Base-by-base conservation (phyloP, 2,888 invertebrate genomes). In the Zaprionus obscuricornis region DNA sequence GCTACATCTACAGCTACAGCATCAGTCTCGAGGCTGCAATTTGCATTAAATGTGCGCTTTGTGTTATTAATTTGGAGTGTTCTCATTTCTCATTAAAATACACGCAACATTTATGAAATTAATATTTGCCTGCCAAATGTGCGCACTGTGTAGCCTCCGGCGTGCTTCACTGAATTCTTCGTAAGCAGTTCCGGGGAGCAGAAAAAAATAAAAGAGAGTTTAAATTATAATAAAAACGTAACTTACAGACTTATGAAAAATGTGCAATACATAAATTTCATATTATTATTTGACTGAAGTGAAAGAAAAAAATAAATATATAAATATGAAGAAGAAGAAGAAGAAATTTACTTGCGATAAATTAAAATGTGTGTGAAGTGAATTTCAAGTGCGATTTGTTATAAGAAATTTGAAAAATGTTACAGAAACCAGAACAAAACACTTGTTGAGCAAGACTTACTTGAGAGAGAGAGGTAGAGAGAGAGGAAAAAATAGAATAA, bases 51-150 rank as follows among this genome's bases (percentile, higher is more conserved):
- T 84, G 67, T 69, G 62, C 64, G 85, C 66, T 73, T 74, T 81
- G 78, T 85, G 82, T 84, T 86, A 86, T 86, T 82, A 82, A 84
- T 82, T 82, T 82, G 56, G 60, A 86, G 86, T 86, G 77, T 67
- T 60, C 66, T 64, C 82, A 62, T 73, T 65, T 56, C 69, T 67
- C 85, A 76, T 81, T 81, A 76, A 73, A 79, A 64, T 55, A 62
- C 62, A 69, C 60, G 66, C 76, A 55, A 63, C 76, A 68, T 72
- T 68, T 66, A 70, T 52, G 58, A 68, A 70, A 70, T 65, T 70
- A 55, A 65, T 60, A 66, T 68, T 56, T 51, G 36, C 42, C 31
- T 31, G 49, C 49, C 60, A 37, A 47, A 60, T 42, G 40, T 6
- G 29, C n/a, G 26, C 17, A 36, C 36, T n/a, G n/a, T n/a, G n/a